These are phyloP conservation scores for Epizoanthus stellaris DNA, from an alignment of 92 coral and sea anemone species.

Conservation along the genomic window DNA sequence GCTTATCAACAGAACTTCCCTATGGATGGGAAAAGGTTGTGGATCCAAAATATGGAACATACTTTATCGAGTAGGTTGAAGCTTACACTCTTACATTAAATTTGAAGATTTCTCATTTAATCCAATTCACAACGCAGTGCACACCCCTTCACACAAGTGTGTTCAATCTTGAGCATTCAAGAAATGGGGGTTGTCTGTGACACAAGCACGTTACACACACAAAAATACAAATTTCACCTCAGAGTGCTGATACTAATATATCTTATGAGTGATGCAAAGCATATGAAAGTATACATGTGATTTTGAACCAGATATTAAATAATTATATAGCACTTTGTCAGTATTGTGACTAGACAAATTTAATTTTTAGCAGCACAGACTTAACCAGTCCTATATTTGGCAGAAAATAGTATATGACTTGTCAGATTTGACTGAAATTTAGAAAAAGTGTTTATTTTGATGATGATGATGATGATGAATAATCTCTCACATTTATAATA, in stretches of 20 bases:
- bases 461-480: too few species aligned
- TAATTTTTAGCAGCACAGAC: too few species aligned
- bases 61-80: conserved; percentile 90
- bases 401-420: too few species aligned
- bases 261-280: neutral
- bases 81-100: neutral
- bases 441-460: too few species aligned
- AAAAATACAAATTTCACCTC: too few species aligned
- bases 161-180: neutral
- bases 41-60: conserved; percentile 97
- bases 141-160: neutral
- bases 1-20: conserved; percentile 75
- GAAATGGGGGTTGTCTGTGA: neutral
- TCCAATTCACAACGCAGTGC: neutral
- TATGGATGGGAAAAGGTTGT: conserved; percentile 98
- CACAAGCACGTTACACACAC: neutral
- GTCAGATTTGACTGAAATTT: too few species aligned
- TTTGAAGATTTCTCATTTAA: neutral
- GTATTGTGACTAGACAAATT: too few species aligned
- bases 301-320: too few species aligned
- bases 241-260: neutral
- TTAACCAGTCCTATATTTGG: too few species aligned
- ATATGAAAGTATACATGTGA: too few species aligned
- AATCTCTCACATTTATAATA: too few species aligned
- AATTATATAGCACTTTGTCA: too few species aligned